A percentile compares a stretch with the other conserved stretches of the same genome.
These are phyloP conservation scores for Casuarius casuarius DNA, from an alignment of 2,113 vertebrate species.

Conservation along the genomic window DNA sequence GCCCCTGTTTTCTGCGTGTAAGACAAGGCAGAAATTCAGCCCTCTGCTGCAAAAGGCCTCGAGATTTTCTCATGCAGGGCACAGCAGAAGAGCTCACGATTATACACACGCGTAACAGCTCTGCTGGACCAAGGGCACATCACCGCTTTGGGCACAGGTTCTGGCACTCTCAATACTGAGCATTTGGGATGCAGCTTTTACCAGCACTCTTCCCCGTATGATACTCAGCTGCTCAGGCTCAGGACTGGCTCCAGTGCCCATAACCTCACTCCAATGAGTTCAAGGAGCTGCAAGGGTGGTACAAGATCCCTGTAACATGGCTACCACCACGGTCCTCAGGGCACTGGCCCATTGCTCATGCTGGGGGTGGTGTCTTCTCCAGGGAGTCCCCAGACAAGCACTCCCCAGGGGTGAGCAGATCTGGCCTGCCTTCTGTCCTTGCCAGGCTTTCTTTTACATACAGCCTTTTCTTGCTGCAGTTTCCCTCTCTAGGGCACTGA, in stretches of 20 bases:
- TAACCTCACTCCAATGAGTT: background rate
- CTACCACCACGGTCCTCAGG: background rate
- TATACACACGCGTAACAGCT: background rate
- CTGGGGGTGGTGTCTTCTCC: background rate
- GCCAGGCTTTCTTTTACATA: background rate
- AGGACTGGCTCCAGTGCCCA: background rate
- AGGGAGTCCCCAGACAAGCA: background rate
- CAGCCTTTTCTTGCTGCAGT: background rate
- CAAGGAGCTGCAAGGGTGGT: background rate
- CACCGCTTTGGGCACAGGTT: background rate
- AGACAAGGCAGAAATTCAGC: background rate
- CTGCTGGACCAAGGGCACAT: background rate
- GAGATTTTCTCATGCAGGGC: background rate
- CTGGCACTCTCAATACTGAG: background rate
- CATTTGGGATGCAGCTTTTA: background rate
- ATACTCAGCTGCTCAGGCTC: background rate
- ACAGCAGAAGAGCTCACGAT: background rate
- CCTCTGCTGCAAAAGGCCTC: background rate
- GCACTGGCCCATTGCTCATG: background rate
- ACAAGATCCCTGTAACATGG: fast-evolving
- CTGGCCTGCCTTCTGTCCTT: background rate
- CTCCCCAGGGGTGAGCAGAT: background rate
- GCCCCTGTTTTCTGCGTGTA: background rate
- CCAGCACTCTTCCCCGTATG: background rate
- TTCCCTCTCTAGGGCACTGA: background rate